These are phyloP conservation scores for Eulimnadia texana DNA, from an alignment of 1,140 invertebrate genomes.

Conservation along the genomic window DNA sequence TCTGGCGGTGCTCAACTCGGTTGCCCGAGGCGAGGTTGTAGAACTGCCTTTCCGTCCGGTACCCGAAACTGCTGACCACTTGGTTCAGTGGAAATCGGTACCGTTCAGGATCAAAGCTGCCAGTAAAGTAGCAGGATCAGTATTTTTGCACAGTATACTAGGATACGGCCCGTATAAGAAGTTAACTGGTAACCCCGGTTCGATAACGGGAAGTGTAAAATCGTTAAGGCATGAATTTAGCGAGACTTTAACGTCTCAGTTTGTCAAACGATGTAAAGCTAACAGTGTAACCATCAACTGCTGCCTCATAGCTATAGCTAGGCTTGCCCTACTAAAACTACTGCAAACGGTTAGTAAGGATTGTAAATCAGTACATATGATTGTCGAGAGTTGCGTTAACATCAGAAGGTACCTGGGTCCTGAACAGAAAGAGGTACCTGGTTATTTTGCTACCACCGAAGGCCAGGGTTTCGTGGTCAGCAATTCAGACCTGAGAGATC, in stretches of 20 bases:
- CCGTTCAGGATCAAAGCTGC: background rate
- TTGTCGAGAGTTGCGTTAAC: background rate
- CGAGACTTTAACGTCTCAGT: background rate
- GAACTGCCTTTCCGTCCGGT: background rate
- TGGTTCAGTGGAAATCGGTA: background rate
- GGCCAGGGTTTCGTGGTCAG: background rate
- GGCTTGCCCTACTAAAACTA: background rate
- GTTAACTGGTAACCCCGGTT: background rate
- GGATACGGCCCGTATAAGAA: background rate
- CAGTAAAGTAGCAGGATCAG: background rate
- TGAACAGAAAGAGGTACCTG: background rate
- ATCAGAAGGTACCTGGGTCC: background rate
- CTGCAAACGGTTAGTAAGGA: background rate
- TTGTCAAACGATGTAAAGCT: background rate
- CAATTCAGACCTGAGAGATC: background rate
- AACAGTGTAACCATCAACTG: background rate
- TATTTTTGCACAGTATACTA: background rate
- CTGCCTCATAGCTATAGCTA: background rate
- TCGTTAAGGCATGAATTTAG: background rate
- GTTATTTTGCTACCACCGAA: background rate
- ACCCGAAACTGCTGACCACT: background rate
- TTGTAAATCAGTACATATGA: background rate
- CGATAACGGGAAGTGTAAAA: background rate
- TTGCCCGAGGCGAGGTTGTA: background rate
- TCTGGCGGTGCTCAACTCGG: background rate